Base-by-base conservation (phyloP, 2,888 invertebrate genomes). In the Synergus itoensis region DNA sequence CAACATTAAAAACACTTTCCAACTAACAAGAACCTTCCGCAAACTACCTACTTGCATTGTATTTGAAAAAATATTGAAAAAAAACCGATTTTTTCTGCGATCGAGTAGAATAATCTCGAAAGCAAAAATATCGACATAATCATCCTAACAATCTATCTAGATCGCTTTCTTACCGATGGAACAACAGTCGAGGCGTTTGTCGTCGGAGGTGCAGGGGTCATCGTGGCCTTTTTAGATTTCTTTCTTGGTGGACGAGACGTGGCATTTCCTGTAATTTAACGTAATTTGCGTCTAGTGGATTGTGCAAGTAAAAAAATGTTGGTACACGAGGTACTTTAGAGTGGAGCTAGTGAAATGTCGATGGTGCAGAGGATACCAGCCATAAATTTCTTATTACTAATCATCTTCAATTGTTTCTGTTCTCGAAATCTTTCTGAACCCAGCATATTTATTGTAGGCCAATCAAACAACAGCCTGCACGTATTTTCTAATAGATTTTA, bases 161-260 rank as follows among this genome's bases (percentile, higher is more conserved):
- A 77, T 67, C 64, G 65, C 60, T 64, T 83, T 88, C 89, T 89
- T 90, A 90, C 90, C 90, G 89, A 84, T 83, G 90, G 82, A 69
- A 88, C 85, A 62, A 88, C 84, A n/a, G 88, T 87, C 60, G 88
- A 82, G 21, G 82, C 63, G 40, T 76, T 81, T 41, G 84, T 82
- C 11, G 86, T 75, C 9, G 89, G 77, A 28, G 90, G 84, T 76
- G 87, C 87, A 76, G 89, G 83, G 78, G 82, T 87, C 60, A 88
- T 91, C 79, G 86, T 89, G 45, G 92, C 93, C 90, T 94, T 94
- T 93, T 94, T 94, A 82, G 88, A 86, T 91, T 94, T 94, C 92
- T 94, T 94, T 91, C 94, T 93, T 41, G 93, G 91, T 18, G 93
- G 93, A 84, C 93, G 92, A 89, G 88, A 93, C 76, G 91, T 84